Percentiles rank a stretch among this genome's conserved stretches.
Conservation (phyloP, 1,140 invertebrate genomes). For the Frieseomelitta varia region DNA sequence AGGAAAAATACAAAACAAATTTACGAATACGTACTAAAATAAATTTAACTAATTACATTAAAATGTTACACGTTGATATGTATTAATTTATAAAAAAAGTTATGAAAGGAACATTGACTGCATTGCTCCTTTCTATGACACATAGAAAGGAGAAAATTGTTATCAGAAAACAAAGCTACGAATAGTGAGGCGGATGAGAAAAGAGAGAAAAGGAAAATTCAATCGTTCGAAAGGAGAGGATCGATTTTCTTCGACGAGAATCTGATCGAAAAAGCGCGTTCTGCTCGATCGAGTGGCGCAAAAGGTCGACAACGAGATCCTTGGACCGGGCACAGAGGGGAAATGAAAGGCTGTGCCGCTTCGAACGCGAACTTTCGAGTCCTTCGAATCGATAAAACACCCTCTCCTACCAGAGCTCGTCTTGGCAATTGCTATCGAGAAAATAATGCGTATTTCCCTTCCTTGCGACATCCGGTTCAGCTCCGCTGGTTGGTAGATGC, state of each 20-base stretch:
- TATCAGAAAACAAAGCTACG: not conserved
- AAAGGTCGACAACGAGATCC: not conserved
- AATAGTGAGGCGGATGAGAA: not conserved
- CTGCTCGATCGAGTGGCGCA: not conserved
- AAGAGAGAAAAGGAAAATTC: not conserved
- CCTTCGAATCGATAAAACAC: conserved; percentile 4
- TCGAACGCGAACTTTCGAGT: not conserved
- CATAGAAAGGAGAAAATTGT: too few relatives aligned
- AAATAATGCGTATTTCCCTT: not conserved
- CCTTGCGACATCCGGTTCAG: too few relatives aligned
- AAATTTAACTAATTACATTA: too few relatives aligned
- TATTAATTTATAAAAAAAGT: too few relatives aligned
- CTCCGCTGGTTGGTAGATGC: not conserved
- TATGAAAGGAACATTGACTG: too few relatives aligned
- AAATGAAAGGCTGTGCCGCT: not conserved
- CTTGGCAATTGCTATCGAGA: not conserved
- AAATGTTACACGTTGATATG: too few relatives aligned
- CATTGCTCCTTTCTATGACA: too few relatives aligned
- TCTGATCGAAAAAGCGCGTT: not conserved
- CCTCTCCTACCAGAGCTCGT: not conserved
- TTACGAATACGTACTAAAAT: too few relatives aligned
- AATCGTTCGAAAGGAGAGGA: too few relatives aligned
- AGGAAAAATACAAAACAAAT: too few relatives aligned
- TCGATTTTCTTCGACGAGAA: not conserved
- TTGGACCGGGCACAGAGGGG: not conserved